Percentiles rank a stretch among this genome's conserved stretches.
These are phyloP conservation scores for Drosophila borealis DNA, from an alignment of 2,888 invertebrate species.

Conservation along the genomic window DNA sequence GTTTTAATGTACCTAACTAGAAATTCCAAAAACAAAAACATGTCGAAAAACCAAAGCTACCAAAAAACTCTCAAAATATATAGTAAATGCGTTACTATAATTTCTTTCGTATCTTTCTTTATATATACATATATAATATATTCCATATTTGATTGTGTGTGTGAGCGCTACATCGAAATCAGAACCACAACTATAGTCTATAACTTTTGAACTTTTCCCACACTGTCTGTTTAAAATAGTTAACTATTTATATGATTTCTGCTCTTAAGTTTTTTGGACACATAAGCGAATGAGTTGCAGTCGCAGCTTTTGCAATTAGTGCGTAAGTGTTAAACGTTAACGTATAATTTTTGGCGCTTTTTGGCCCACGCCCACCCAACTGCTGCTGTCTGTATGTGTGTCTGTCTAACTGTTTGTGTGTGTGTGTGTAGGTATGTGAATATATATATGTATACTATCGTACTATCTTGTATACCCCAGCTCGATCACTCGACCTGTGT, in stretches of 20 bases:
- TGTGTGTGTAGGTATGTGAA: conserved; percentile 19
- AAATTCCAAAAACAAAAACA: conserved; percentile 42
- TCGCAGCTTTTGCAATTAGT: conserved; percentile 64
- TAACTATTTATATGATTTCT: conserved; percentile 48
- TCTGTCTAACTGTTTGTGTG: conserved; percentile 12
- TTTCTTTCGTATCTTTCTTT: conserved; percentile 31
- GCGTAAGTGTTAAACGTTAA: conserved; percentile 56
- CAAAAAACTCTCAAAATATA: conserved; percentile 39
- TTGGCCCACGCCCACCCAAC: conserved; percentile 55
- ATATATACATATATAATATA: conserved; percentile 18
- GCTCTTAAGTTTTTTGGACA: conserved; percentile 47
- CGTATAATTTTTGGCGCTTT: conserved; percentile 61
- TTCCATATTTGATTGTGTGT: conserved; percentile 38
- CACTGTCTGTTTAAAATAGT: conserved; percentile 60
- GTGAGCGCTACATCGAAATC: conserved; percentile 39
- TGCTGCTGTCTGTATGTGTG: conserved; percentile 34
- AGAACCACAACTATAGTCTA: conserved; percentile 23
- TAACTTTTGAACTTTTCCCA: conserved; percentile 53
- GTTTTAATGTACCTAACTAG: conserved; percentile 59
- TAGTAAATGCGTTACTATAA: conserved; percentile 44
- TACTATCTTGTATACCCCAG: conserved; percentile 42
- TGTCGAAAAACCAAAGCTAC: conserved; percentile 39
- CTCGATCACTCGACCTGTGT: conserved; percentile 52
- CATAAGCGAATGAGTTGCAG: conserved; percentile 29
- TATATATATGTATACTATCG: conserved; percentile 31